Percentiles rank a stretch among this genome's conserved stretches.
Conservation (phyloP, 23 tunicate genomes). For the Ascidia mentula region DNA sequence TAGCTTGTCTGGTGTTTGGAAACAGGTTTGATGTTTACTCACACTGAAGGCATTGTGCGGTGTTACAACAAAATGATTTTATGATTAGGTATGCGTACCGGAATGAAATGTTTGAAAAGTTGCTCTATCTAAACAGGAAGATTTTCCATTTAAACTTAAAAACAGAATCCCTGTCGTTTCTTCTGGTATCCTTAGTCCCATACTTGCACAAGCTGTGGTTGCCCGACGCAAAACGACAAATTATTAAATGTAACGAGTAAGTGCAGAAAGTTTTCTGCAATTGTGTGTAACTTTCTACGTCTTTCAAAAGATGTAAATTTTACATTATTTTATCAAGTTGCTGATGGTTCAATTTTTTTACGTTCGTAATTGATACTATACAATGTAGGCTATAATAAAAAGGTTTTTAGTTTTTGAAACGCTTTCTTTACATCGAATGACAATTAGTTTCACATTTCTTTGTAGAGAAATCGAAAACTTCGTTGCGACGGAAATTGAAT, state of each 20-base stretch:
- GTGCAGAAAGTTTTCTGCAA: no score
- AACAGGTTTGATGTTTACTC: conserved; percentile 9
- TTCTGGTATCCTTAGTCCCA: not conserved
- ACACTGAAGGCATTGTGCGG: no score
- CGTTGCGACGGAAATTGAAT: not conserved
- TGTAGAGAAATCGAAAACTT: not conserved
- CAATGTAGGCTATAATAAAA: no score
- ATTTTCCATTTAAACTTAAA: not conserved
- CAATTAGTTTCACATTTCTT: no score
- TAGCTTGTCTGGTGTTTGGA: conserved; percentile 30
- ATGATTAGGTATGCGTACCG: conserved; percentile 26
- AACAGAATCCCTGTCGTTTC: not conserved
- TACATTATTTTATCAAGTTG: no score
- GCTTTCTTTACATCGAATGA: no score
- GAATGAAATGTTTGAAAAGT: conserved; percentile 5
- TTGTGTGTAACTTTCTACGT: no score
- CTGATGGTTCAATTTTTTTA: no score
- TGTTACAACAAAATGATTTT: no score
- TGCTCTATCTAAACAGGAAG: conserved; percentile 15
- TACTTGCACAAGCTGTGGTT: not conserved
- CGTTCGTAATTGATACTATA: no score
- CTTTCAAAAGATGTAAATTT: no score
- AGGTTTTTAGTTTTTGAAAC: no score
- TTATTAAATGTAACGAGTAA: not conserved
- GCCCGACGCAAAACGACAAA: not conserved